These are phyloP conservation scores for Caiman crocodilus DNA, from an alignment of 2,797 vertebrate species.

Conservation along the genomic window DNA sequence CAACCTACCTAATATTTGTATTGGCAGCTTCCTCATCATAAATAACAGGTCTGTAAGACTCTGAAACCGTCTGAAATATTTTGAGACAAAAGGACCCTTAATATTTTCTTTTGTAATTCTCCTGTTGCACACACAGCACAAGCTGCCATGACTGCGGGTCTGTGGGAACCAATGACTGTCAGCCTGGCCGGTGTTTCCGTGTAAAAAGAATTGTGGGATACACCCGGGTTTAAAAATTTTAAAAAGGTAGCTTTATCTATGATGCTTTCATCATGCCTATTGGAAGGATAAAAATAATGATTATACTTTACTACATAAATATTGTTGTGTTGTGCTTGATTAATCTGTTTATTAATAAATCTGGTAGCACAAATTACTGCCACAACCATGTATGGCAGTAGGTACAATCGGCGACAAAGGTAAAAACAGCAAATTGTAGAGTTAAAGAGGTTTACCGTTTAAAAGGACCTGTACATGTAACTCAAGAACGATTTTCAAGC, in stretches of 20 bases:
- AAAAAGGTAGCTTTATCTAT: slow-evolving; percentile 49
- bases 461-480: background rate
- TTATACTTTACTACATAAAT: background rate
- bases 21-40: slow-evolving; percentile 60
- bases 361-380: background rate
- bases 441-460: background rate
- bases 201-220: slow-evolving; percentile 79
- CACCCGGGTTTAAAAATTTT: slow-evolving; percentile 4
- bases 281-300: background rate
- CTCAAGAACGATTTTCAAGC: background rate
- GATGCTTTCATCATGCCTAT: slow-evolving; percentile 10
- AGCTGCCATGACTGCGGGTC: slow-evolving; percentile 75
- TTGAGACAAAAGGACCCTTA: slow-evolving; percentile 76
- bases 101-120: slow-evolving; percentile 68
- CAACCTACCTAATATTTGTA: slow-evolving; percentile 75
- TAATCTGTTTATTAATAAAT: slow-evolving; percentile 11
- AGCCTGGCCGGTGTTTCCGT: slow-evolving; percentile 78
- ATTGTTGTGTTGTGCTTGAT: slow-evolving; percentile 14
- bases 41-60: slow-evolving; percentile 59
- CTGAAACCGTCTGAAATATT: slow-evolving; percentile 51
- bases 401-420: slow-evolving; percentile 33
- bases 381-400: slow-evolving; percentile 26
- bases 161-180: slow-evolving; percentile 75
- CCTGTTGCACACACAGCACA: slow-evolving; percentile 68
- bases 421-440: background rate